Evolutionary conservation across 1,140 invertebrate species (phyloP).

Genomic region (Drosophila sucinea): DNA sequence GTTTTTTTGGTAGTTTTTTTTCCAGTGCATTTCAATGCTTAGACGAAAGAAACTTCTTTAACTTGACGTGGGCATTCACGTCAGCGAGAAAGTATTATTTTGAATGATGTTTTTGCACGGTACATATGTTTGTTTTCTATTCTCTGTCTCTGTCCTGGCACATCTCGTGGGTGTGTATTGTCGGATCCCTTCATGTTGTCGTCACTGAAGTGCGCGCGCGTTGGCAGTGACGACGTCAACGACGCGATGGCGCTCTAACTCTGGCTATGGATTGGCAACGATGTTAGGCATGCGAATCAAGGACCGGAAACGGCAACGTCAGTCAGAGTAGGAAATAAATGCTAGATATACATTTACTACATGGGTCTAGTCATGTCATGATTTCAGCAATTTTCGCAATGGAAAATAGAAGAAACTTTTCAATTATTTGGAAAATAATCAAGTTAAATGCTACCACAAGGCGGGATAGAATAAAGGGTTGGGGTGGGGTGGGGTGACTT

Average conservation of each 20-base stretch:
- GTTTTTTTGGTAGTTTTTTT: background rate
- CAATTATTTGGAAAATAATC: conserved; percentile 80
- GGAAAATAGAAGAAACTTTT: conserved; percentile 61
- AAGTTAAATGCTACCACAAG: conserved; percentile 74
- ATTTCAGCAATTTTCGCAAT: conserved; percentile 66
- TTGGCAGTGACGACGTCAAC: conserved; percentile 41
- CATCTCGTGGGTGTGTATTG: conserved; percentile 46
- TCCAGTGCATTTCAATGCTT: background rate
- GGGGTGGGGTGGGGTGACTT: conserved; percentile 21
- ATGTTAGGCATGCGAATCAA: conserved; percentile 31
- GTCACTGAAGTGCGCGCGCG: conserved; percentile 48
- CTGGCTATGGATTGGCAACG: background rate
- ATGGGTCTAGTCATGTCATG: conserved; percentile 17
- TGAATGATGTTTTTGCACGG: conserved; percentile 47
- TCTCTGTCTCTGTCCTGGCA: background rate
- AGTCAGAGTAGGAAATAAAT: background rate
- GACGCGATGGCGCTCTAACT: conserved; percentile 27
- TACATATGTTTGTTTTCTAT: conserved; percentile 37
- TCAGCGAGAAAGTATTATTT: conserved; percentile 14
- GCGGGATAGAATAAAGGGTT: conserved; percentile 20
- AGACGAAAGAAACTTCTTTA: conserved; percentile 19
- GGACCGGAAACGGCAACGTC: conserved; percentile 42
- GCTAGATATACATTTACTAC: conserved; percentile 33
- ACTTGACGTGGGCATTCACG: conserved; percentile 21
- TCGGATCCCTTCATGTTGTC: conserved; percentile 68